Evolutionary conservation across 2,113 vertebrate genomes (phyloP), one percentile per base, ranked within the genome.

Genomic region (Entelurus aequoreus): DNA sequence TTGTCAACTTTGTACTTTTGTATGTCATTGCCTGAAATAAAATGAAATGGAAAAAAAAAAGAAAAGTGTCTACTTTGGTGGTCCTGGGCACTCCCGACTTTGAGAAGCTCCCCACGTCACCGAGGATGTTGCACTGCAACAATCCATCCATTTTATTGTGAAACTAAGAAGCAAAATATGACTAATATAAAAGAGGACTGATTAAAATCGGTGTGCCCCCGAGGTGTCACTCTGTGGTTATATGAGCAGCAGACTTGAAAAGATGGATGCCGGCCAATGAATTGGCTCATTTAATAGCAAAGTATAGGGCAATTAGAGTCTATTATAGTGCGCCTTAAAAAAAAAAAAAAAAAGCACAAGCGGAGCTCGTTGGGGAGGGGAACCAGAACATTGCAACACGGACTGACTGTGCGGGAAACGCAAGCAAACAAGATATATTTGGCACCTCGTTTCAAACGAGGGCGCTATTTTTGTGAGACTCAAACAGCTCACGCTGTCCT

Each of bases 391-490:
- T 3, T 52, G 59, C 36, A 58, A 60, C 21, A 42, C 19, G 55
- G 49, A 68, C n/a, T 72, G 49, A 40, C 53, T 60, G 44, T n/a
- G 37, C 28, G 12, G 42, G 53, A 71, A 16, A 81, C 57, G 10
- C 50, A 63, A 1, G 28, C 50, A 59, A 36, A 63, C 19, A 53
- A 35, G 35, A 11, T 9, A 40, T 54, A 48, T 59, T 75, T 57
- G 35, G 21, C 14, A 64, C 48, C 75, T 55, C 46, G 64, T 21
- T 67, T 69, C 49, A 69, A 64, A 65, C 47, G 28, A 54, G 6
- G 35, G 13, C 59, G 49, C 48, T 42, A 48, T 66, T 66, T 62
- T 40, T 56, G 53, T 48, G 9, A 55, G 7, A 42, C 28, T n/a
- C 38, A 65, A 75, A 8, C 1, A 64, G 35, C 60, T 4, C 55